phyloP scores from a whole-genome alignment of 1,140 invertebrate species.

The Achatina immaculata region DNA sequence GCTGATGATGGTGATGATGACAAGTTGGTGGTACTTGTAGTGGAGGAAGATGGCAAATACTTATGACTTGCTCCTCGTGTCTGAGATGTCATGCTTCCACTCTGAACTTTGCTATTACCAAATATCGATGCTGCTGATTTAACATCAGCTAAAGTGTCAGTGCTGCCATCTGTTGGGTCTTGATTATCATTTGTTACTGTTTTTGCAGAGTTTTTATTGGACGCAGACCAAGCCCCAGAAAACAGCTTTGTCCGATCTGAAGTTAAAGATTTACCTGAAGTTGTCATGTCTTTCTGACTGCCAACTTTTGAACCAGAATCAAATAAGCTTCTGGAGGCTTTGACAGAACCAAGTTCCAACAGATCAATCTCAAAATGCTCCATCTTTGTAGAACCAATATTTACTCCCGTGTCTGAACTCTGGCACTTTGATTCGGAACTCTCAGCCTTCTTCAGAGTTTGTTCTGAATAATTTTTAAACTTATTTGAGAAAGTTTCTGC shows the following conservation, averaged over 20 bases:
- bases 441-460: neutral
- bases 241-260: neutral
- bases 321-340: neutral
- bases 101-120: neutral
- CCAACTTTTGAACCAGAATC: neutral
- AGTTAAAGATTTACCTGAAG: neutral
- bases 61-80: neutral
- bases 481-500: neutral
- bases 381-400: neutral
- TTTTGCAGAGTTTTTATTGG: neutral
- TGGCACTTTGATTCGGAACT: neutral
- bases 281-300: neutral
- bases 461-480: neutral
- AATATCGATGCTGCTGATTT: neutral
- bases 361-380: conserved; percentile 23
- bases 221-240: neutral
- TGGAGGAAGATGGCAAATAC: neutral
- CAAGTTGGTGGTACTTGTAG: neutral
- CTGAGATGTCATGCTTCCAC: conserved; percentile 17
- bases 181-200: neutral
- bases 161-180: neutral
- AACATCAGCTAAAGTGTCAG: neutral
- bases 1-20: neutral
- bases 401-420: neutral
- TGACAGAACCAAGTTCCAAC: neutral